Evolutionary conservation across 2,888 invertebrate genomes (phyloP).

Genomic region (Dryadula phaetusa): DNA sequence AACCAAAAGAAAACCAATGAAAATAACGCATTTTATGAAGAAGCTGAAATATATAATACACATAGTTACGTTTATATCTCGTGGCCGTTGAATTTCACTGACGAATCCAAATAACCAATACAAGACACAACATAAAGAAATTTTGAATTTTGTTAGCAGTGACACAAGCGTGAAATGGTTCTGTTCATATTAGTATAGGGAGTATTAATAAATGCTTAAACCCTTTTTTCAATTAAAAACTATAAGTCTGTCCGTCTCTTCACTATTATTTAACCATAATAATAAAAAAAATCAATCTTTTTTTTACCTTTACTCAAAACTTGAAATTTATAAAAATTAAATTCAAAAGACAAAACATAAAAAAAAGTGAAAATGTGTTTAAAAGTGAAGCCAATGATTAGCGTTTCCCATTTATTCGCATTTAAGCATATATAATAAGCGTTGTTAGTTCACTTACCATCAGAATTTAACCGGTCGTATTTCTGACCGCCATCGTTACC

Average conservation of each 20-base stretch:
- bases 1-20: constrained; percentile 84
- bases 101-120: constrained; percentile 79
- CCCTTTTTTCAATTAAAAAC: not conserved
- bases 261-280: not conserved
- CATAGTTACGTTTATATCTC: constrained; percentile 51
- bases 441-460: constrained; percentile 65
- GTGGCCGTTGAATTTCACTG: constrained; percentile 52
- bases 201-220: constrained; percentile 38
- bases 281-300: no score
- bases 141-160: constrained; percentile 84
- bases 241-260: not conserved
- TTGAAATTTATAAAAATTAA: not conserved
- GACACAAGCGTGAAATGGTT: constrained; percentile 80
- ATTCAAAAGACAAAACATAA: not conserved
- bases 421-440: constrained; percentile 41
- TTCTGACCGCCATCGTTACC: constrained; percentile 65
- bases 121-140: constrained; percentile 83
- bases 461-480: constrained; percentile 75
- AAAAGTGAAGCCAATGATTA: constrained; percentile 54
- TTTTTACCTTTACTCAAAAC: not conserved
- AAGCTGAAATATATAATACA: constrained; percentile 83
- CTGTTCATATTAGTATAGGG: constrained; percentile 70
- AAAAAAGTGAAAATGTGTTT: constrained; percentile 30
- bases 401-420: constrained; percentile 47
- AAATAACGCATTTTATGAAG: constrained; percentile 78